Evolutionary conservation across 2,888 invertebrate genomes (phyloP).

Genomic region (Macrophya alboannulata): DNA sequence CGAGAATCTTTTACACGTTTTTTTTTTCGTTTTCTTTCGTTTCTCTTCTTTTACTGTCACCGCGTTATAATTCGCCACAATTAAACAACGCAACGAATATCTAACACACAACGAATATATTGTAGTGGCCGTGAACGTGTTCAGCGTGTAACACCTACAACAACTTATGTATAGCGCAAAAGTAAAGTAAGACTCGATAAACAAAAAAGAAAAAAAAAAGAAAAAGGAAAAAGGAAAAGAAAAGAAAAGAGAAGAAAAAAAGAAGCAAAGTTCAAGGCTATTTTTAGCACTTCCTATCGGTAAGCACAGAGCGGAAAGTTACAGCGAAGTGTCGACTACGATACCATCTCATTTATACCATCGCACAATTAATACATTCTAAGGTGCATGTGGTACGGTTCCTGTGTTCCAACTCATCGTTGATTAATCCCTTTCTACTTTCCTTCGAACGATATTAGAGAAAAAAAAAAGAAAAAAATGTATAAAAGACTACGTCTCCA

Average conservation of each 20-base stretch:
- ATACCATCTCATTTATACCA: constrained; percentile 46
- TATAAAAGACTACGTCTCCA: neutral
- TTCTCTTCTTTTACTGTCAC: neutral
- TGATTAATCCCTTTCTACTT: neutral
- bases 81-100: neutral
- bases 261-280: constrained; percentile 52
- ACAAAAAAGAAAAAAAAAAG: neutral
- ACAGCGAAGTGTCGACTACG: constrained; percentile 26
- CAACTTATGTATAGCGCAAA: neutral
- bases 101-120: neutral
- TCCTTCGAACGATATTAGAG: neutral
- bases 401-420: neutral
- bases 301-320: constrained; percentile 51
- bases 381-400: neutral
- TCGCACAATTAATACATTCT: neutral
- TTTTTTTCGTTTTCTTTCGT: neutral
- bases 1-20: neutral
- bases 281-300: constrained; percentile 52
- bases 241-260: neutral
- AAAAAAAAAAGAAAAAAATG: too few species aligned
- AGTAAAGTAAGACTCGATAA: constrained; percentile 35
- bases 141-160: neutral
- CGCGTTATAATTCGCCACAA: neutral
- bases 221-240: neutral
- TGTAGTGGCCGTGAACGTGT: neutral